Evolutionary conservation across 2,113 vertebrate species (phyloP).

Genomic region (Lycocorax pyrrhopterus): DNA sequence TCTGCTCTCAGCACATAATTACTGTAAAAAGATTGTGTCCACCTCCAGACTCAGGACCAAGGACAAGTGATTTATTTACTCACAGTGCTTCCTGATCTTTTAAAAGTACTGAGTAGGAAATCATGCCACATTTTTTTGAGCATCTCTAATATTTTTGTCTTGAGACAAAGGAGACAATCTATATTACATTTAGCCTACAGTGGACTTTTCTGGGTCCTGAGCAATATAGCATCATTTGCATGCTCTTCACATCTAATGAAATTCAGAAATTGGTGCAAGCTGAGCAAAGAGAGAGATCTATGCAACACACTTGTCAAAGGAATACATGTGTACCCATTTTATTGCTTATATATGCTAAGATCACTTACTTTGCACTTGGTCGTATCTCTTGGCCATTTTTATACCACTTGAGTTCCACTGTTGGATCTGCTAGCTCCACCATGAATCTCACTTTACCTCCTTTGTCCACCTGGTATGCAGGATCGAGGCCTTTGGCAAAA

Average conservation of each 20-base stretch:
- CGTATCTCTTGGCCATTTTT: slow-evolving; percentile 98
- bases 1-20: not conserved
- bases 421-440: slow-evolving; percentile 95
- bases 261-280: not conserved
- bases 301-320: not conserved
- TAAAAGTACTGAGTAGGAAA: not conserved
- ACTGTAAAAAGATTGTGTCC: not conserved
- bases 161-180: not conserved
- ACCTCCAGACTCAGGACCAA: not conserved
- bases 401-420: slow-evolving; percentile 98
- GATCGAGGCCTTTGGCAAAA: slow-evolving; percentile 93
- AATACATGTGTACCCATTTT: not conserved
- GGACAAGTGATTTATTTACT: not conserved
- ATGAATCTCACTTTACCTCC: slow-evolving; percentile 89
- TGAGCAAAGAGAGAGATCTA: not conserved
- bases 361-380: slow-evolving; percentile 90
- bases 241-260: not conserved
- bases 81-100: not conserved
- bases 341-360: not conserved
- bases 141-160: not conserved
- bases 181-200: not conserved
- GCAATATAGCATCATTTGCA: not conserved
- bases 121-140: not conserved
- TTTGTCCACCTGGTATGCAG: slow-evolving; percentile 95
- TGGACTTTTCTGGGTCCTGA: not conserved